Evolutionary conservation across 2,797 vertebrate species (phyloP).

Genomic region (Oophaga sylvatica): DNA sequence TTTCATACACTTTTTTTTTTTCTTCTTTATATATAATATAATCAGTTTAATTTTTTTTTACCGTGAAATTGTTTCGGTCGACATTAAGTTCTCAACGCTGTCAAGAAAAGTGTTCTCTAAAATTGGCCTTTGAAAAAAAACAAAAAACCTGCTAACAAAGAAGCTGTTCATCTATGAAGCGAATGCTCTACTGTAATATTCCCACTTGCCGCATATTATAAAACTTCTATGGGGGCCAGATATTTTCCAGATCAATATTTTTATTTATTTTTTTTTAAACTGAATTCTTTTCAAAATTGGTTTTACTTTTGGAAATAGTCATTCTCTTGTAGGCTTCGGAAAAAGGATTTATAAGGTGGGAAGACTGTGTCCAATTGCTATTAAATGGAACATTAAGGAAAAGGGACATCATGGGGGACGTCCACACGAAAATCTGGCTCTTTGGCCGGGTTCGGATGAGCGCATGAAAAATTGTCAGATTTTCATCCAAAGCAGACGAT

Average conservation of each 20-base stretch:
- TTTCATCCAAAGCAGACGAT: no score
- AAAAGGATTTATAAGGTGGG: no score
- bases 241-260: not conserved
- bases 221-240: not conserved
- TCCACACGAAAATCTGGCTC: no score
- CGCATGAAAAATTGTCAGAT: no score
- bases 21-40: constrained; percentile 38
- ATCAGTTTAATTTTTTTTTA: constrained; percentile 45
- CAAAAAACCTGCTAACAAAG: constrained; percentile 22
- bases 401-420: no score
- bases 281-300: not conserved
- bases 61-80: constrained; percentile 39
- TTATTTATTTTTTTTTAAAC: not conserved
- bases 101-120: constrained; percentile 32
- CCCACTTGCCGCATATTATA: not conserved
- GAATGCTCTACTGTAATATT: constrained; percentile 12
- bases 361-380: no score
- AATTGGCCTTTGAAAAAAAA: constrained; percentile 44
- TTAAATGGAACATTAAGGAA: no score
- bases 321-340: no score
- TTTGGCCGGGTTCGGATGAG: no score
- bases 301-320: not conserved
- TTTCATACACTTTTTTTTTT: constrained; percentile 21
- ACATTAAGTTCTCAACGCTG: constrained; percentile 33
- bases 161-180: constrained; percentile 13